Evolutionary conservation across 2,797 vertebrate species (phyloP).

Genomic region (Poecilia picta): DNA sequence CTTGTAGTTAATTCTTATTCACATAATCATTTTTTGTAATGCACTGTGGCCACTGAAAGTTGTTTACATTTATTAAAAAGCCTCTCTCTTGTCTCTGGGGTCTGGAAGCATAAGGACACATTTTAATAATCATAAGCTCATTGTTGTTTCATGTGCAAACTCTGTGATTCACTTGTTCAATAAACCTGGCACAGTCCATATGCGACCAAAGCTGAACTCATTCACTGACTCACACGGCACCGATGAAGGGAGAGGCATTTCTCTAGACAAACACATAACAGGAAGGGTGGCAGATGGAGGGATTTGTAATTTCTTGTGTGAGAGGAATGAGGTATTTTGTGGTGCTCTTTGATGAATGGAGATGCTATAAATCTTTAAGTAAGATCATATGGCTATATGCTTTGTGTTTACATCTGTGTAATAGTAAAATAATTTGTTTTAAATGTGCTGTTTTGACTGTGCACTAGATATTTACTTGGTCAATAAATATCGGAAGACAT

Average conservation of each 20-base stretch:
- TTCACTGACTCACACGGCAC: not conserved
- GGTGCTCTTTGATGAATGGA: not conserved
- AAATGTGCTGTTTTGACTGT: not conserved
- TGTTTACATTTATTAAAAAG: not conserved
- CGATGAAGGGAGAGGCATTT: slow-evolving; percentile 37
- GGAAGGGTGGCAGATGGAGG: slow-evolving; percentile 41
- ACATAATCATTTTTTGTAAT: not conserved
- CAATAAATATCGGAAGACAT: not conserved
- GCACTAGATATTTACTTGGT: not conserved
- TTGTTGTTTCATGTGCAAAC: slow-evolving; percentile 59
- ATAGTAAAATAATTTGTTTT: not conserved
- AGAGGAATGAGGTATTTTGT: slow-evolving; percentile 38
- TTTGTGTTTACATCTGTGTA: slow-evolving; percentile 29
- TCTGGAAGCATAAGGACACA: slow-evolving; percentile 32
- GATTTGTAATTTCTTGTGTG: slow-evolving; percentile 52
- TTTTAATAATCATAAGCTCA: slow-evolving; percentile 42
- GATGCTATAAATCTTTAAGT: not conserved
- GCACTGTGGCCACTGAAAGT: not conserved
- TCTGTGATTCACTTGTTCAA: slow-evolving; percentile 53
- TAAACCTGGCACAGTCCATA: slow-evolving; percentile 30
- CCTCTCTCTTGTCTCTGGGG: slow-evolving; percentile 6
- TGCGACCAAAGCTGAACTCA: slow-evolving; percentile 13
- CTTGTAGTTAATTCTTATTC: not conserved
- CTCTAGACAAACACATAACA: slow-evolving; percentile 25
- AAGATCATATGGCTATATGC: not conserved